Conservation (phyloP, 1,140 invertebrate genomes). For the Pogonognathellus flavescens region DNA sequence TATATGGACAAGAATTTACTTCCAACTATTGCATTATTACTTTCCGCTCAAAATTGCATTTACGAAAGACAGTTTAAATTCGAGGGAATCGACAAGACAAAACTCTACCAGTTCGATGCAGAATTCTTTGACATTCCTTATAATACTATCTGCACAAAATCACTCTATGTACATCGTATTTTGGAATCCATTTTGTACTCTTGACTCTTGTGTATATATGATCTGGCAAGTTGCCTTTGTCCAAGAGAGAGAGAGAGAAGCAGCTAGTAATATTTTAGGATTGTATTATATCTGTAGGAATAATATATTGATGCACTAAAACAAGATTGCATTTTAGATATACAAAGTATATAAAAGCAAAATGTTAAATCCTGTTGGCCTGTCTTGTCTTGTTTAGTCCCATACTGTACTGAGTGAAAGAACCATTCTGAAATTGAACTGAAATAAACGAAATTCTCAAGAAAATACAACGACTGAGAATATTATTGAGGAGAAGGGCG, state of each 20-base stretch:
- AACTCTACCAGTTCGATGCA: too few species aligned
- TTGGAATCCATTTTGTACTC: too few species aligned
- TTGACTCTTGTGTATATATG: neutral
- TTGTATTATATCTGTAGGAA: neutral
- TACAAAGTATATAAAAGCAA: neutral
- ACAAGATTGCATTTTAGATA: conserved; percentile 1
- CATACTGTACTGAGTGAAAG: neutral
- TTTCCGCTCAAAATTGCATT: too few species aligned
- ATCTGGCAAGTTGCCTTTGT: neutral
- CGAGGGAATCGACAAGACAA: too few species aligned
- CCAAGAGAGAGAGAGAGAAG: neutral
- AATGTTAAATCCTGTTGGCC: neutral
- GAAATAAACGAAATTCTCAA: neutral
- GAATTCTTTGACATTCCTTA: too few species aligned
- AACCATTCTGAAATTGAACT: neutral
- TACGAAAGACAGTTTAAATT: too few species aligned
- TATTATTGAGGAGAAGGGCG: too few species aligned
- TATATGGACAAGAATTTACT: too few species aligned
- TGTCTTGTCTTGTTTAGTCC: neutral
- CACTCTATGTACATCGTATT: too few species aligned
- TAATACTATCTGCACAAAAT: too few species aligned
- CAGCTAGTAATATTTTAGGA: neutral
- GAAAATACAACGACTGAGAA: too few species aligned
- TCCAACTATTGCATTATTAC: too few species aligned
- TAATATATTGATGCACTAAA: neutral